phyloP scores from a whole-genome alignment of 2,888 invertebrate species.

The Drosophila borborema region DNA sequence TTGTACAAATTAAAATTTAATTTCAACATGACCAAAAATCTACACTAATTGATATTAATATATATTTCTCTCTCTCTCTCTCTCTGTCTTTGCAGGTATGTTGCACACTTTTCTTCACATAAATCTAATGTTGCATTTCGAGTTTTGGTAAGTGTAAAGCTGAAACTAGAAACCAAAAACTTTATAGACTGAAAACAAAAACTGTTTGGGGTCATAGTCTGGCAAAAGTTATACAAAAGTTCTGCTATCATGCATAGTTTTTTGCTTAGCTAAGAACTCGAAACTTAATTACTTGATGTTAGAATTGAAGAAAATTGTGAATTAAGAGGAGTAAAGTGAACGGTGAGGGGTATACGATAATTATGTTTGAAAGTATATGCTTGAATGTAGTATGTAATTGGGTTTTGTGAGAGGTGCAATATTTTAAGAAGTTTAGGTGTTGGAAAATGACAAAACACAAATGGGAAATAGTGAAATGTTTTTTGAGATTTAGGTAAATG shows the following conservation, averaged over 20 bases:
- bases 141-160: conserved; percentile 44
- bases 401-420: no score
- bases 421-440: background rate
- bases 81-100: conserved; percentile 64
- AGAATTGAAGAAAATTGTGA: background rate
- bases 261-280: conserved; percentile 11
- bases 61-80: conserved; percentile 32
- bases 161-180: conserved; percentile 34
- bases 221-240: conserved; percentile 25
- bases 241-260: conserved; percentile 15
- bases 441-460: background rate
- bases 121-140: conserved; percentile 34
- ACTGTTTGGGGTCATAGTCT: conserved; percentile 5
- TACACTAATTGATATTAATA: conserved; percentile 71
- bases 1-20: conserved; percentile 69
- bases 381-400: background rate
- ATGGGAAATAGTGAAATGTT: no score
- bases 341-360: background rate
- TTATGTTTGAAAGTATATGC: background rate
- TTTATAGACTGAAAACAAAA: conserved; percentile 37
- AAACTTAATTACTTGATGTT: conserved; percentile 31
- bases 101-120: conserved; percentile 29
- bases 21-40: conserved; percentile 49
- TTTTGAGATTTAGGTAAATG: background rate
- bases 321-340: background rate